A percentile compares a stretch with the other conserved stretches of the same genome.
These are phyloP conservation scores for Drosophila watanabei DNA, from an alignment of 1,140 invertebrate genomes.

Conservation along the genomic window DNA sequence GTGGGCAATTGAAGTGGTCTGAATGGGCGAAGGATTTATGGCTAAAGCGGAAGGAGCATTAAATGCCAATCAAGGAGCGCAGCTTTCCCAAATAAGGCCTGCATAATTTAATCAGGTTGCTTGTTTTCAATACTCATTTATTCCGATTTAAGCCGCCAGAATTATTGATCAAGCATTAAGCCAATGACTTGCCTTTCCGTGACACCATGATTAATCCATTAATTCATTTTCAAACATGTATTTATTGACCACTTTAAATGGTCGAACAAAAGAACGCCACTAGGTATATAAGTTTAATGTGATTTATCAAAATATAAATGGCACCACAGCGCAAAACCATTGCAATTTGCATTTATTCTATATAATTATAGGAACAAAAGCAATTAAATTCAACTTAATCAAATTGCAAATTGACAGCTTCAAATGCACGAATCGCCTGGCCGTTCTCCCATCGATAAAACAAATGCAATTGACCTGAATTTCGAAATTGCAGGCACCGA, in stretches of 20 bases:
- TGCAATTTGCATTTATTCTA: slow-evolving; percentile 74
- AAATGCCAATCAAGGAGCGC: slow-evolving; percentile 36
- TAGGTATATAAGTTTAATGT: slow-evolving; percentile 45
- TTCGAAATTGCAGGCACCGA: slow-evolving; percentile 42
- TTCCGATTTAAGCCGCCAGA: slow-evolving; percentile 6
- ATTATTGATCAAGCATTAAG: slow-evolving; percentile 16
- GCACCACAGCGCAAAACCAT: slow-evolving; percentile 44
- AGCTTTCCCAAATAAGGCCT: slow-evolving; percentile 9
- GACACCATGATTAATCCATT: slow-evolving; percentile 49
- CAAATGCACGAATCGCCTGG: slow-evolving; percentile 58
- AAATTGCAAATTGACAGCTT: slow-evolving; percentile 75
- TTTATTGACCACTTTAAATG: slow-evolving; percentile 44
- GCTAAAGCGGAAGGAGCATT: slow-evolving; percentile 23
- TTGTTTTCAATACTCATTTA: slow-evolving; percentile 14
- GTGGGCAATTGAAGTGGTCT: slow-evolving; percentile 48
- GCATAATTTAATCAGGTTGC: slow-evolving; percentile 19
- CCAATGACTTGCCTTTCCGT: slow-evolving; percentile 18
- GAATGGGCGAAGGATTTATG: slow-evolving; percentile 46
- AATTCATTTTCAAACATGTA: slow-evolving; percentile 33
- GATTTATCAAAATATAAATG: slow-evolving; percentile 72
- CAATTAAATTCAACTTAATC: slow-evolving; percentile 81
- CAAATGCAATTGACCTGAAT: slow-evolving; percentile 71
- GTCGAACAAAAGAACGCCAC: slow-evolving; percentile 19
- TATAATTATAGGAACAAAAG: slow-evolving; percentile 69
- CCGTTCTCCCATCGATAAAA: slow-evolving; percentile 11